phyloP scores from a whole-genome alignment of 2,113 vertebrate genomes.

The Eupsittula cactorum region DNA sequence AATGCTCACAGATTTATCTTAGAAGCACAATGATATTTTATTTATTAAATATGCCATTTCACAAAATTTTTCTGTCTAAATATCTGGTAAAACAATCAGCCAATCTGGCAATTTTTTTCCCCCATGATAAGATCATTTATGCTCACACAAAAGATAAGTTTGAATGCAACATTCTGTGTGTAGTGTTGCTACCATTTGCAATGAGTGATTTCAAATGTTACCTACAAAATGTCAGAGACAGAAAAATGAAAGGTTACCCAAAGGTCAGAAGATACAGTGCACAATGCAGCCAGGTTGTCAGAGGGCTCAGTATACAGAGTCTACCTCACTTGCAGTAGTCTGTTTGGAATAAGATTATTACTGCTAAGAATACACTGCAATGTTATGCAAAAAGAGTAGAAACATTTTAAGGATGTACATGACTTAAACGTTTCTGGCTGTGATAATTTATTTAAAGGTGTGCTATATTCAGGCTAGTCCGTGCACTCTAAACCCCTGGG shows the following conservation, averaged over 20 bases:
- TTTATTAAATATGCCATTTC: background rate
- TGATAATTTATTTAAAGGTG: background rate
- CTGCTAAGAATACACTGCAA: background rate
- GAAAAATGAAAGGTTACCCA: background rate
- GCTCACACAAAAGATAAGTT: background rate
- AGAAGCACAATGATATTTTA: background rate
- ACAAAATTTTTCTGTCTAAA: background rate
- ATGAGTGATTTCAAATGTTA: background rate
- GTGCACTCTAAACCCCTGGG: background rate
- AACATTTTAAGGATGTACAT: background rate
- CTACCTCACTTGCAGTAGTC: background rate
- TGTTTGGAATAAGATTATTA: background rate
- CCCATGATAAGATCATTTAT: background rate
- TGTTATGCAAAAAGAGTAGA: background rate
- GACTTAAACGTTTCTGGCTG: background rate
- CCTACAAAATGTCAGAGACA: background rate
- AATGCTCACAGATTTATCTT: background rate
- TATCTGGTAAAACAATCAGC: background rate
- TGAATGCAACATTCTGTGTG: background rate
- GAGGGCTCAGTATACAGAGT: background rate
- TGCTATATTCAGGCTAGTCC: background rate
- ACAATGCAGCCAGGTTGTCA: background rate
- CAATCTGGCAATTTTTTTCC: background rate
- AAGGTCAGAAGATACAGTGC: background rate
- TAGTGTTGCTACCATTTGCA: background rate